Base-by-base conservation (phyloP, 2,888 invertebrate species). In the Cataglyphis livida region DNA sequence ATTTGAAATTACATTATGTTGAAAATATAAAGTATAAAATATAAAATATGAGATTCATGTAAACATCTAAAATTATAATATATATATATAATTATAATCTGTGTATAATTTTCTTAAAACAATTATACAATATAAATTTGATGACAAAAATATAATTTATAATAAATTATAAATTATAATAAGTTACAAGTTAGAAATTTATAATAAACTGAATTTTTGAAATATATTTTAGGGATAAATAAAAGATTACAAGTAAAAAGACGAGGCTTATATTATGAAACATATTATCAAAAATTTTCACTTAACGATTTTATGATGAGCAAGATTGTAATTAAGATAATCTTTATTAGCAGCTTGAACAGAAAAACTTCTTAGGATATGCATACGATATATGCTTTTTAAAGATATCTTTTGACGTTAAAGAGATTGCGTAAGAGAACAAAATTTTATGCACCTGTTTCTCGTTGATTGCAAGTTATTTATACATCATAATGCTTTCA, bases 261-360 rank as follows among this genome's bases (percentile, higher is more conserved):
- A 0, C 5, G 6, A 74, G n/a, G 3, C 5, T 18, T 6, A 51
- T 64, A 25, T 74, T 71, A 21, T 15, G 18, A 15, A 62, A 64
- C 51, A 64, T 18, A 48, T 62, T 25, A 75, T 64, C 12, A 32
- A 62, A 62, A 41, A 62, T 21, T 44, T 44, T 44, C 15, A 41
- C 10, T 21, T 35, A 75, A 48, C 18, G 21, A 64, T 75, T 62
- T 74, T 62, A 74, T 32, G 1, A 62, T 32, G 44, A 62, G 28
- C 5, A 64, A 74, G 64, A 74, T 74, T 48, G 18, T 21, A 64
- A 64, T 75, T 75, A 75, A 75, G 48, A 74, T 64, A 64, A 4
- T 35, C 35, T 75, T 62, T 32, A 74, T 10, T 48, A 1, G 9
- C 28, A 32, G n/a, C 6, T 32, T 9, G 64, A 51, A 44, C 10